A percentile compares a stretch with the other conserved stretches of the same genome.
Conservation (phyloP, 2,797 vertebrate species). For the Hyperoplus lanceolatus region DNA sequence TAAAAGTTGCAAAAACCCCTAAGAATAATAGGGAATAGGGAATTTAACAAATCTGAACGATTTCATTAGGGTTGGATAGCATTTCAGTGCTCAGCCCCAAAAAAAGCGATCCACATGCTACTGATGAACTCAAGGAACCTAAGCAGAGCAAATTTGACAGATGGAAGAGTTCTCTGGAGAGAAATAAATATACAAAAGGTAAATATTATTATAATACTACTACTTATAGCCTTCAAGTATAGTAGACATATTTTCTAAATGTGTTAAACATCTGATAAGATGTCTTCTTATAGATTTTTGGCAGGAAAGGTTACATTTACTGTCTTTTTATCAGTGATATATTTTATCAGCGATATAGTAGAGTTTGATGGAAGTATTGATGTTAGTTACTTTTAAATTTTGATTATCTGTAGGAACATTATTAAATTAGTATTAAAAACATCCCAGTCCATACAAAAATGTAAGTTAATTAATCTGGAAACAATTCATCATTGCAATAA, state of each 20-base stretch:
- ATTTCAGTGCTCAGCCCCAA: too few species aligned
- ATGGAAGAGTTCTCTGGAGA: background rate
- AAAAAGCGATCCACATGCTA: too few species aligned
- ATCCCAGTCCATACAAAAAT: background rate
- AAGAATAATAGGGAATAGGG: too few species aligned
- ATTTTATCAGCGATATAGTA: background rate
- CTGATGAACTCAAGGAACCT: background rate
- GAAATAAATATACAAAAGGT: background rate
- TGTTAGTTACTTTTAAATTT: background rate
- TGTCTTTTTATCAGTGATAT: background rate
- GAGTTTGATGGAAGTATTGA: background rate
- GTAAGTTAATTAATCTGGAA: conserved; percentile 12
- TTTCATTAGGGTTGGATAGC: too few species aligned
- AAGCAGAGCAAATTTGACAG: conserved; percentile 2
- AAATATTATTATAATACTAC: background rate
- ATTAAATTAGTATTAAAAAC: background rate
- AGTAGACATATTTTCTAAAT: background rate
- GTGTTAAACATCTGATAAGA: background rate
- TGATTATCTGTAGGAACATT: background rate
- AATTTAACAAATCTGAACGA: too few species aligned
- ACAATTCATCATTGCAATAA: conserved; percentile 29
- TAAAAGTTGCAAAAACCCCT: too few species aligned
- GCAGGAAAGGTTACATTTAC: background rate
- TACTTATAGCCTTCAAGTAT: background rate
- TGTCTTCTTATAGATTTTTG: background rate